Conservation (phyloP, 2,797 vertebrate species). For the Salarias fasciatus region DNA sequence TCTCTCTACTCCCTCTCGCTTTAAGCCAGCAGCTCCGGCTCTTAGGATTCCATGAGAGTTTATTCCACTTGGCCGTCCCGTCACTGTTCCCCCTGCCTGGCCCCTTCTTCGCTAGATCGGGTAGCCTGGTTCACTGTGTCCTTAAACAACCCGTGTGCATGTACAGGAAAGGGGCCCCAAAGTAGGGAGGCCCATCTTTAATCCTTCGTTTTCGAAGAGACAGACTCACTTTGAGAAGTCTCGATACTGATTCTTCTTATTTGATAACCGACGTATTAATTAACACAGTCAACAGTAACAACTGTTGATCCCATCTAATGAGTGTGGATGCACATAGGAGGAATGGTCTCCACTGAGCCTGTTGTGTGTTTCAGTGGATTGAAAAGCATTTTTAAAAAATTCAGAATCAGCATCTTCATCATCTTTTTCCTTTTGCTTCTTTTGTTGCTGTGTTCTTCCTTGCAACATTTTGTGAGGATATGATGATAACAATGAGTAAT, state of each 20-base stretch:
- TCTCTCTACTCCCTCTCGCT: conserved; percentile 55
- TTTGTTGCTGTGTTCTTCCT: no score
- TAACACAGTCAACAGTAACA: conserved; percentile 2
- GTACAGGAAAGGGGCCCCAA: conserved; percentile 84
- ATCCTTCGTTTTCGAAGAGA: conserved; percentile 61
- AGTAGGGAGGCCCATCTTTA: conserved; percentile 80
- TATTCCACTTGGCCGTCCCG: conserved; percentile 76
- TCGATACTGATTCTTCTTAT: conserved; percentile 35
- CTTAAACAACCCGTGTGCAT: conserved; percentile 85
- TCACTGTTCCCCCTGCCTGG: conserved; percentile 81
- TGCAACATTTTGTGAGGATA: no score
- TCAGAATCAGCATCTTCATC: no score
- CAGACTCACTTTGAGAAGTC: conserved; percentile 55
- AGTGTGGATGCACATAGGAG: background rate
- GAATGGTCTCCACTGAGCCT: background rate
- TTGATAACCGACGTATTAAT: conserved; percentile 16
- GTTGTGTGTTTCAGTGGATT: conserved; percentile 1
- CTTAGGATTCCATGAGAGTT: conserved; percentile 76
- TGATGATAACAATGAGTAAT: no score
- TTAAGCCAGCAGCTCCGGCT: conserved; percentile 70
- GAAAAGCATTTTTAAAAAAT: background rate
- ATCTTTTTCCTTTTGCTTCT: no score
- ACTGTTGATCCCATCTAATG: conserved; percentile 4
- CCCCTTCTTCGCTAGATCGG: conserved; percentile 82
- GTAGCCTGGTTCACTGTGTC: conserved; percentile 87